These are phyloP conservation scores for Psilopsiagon aurifrons DNA, from an alignment of 2,113 vertebrate genomes.

Conservation along the genomic window DNA sequence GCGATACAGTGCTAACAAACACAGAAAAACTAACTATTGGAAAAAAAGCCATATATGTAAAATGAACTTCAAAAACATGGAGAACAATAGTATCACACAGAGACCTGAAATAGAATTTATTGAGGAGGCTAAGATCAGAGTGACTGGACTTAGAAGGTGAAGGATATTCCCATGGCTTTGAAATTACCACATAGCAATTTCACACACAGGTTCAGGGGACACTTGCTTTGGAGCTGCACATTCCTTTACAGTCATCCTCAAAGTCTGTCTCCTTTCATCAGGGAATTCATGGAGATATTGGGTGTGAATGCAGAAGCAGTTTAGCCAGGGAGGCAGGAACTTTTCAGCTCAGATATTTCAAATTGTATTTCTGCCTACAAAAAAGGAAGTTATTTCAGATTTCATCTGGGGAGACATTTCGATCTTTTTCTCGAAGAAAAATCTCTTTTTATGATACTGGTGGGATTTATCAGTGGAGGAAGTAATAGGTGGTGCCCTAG, in stretches of 20 bases:
- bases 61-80: not conserved
- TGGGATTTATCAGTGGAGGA: not conserved
- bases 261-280: not conserved
- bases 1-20: not conserved
- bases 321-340: not conserved
- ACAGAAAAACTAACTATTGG: not conserved
- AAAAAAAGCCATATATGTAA: not conserved
- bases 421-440: not conserved
- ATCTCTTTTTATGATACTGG: not conserved
- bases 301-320: not conserved
- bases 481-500: not conserved
- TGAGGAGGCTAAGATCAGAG: not conserved
- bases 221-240: not conserved
- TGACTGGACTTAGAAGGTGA: not conserved
- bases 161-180: not conserved
- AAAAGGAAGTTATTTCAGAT: not conserved
- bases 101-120: not conserved
- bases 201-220: not conserved
- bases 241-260: not conserved
- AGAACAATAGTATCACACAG: not conserved
- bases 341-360: not conserved
- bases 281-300: not conserved
- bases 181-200: not conserved
- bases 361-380: not conserved
- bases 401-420: not conserved